Base-by-base conservation (phyloP, 2,113 vertebrate genomes). In the Beaufortia kweichowensis region DNA sequence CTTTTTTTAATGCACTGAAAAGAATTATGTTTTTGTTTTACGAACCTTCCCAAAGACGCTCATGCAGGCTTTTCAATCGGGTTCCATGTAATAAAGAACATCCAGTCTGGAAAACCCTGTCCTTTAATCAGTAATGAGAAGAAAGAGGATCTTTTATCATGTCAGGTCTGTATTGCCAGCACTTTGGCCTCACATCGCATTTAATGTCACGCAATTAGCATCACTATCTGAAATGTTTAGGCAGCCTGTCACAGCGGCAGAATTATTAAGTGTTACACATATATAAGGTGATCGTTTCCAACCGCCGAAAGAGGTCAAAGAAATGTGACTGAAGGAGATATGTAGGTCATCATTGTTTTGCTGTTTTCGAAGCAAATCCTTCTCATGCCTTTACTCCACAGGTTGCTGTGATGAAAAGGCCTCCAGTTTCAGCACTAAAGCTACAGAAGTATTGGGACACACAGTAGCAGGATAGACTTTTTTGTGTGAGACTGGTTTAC, bases 401-500 rank as follows among this genome's bases (percentile, higher is more conserved):
- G 84, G 79, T 87, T 84, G 33, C 66, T 67, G 28, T 79, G 82
- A 86, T 84, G 78, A 86, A 88, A 86, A 86, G 78, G 79, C 76
- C 64, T 83, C 72, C 70, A 76, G 84, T 79, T 81, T 70, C 48
- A 74, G 81, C 76, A 66, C 76, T 55, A 68, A 85, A 82, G 77
- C 84, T 23, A 82, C 82, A 83, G 84, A 87, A 84, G 81, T 50
- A 77, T 26, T 65, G 77, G 85, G 87, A 85, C 87, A 83, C 82
- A 29, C 80, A 88, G 84, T 81, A 86, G 86, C 81, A 8, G 64
- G 86, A 86, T 87, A 86, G 85, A 71, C 78, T 57, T 78, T 75
- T 69, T 81, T 83, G 66, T 87, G 87, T 82, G 79, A 85, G 85
- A 39, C 57, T 55, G 69, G 85, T 88, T 85, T 87, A 81, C 85